phyloP scores from a whole-genome alignment of 1,140 invertebrate genomes.

The Stegodyphus mimosarum region DNA sequence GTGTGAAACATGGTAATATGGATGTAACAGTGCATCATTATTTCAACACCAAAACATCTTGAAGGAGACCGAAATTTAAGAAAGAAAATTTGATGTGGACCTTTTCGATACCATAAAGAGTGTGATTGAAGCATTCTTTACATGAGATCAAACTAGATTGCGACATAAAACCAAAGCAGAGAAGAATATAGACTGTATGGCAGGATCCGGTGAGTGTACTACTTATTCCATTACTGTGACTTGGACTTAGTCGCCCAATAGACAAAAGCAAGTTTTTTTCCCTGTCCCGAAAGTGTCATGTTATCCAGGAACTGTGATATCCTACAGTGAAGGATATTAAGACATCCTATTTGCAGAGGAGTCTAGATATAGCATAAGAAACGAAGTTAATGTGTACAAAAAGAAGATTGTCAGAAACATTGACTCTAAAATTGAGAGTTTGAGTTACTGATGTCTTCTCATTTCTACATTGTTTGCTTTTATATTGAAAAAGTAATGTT shows the following conservation, averaged over 20 bases:
- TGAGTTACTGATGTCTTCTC: constrained; percentile 60
- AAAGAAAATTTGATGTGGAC: no score
- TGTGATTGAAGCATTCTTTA: no score
- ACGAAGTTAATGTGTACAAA: constrained; percentile 59
- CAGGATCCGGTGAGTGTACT: constrained; percentile 19
- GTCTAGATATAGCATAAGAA: constrained; percentile 47
- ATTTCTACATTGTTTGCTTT: constrained; percentile 62
- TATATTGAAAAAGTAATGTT: constrained; percentile 62
- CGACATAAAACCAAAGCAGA: constrained; percentile 34
- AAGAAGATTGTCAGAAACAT: constrained; percentile 57
- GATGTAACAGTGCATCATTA: neutral
- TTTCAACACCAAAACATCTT: neutral
- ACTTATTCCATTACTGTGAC: constrained; percentile 52
- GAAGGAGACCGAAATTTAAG: neutral
- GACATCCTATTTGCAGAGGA: constrained; percentile 56
- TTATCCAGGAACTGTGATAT: constrained; percentile 62
- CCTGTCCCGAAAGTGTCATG: constrained; percentile 61
- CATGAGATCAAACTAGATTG: constrained; percentile 30
- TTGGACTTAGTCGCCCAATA: constrained; percentile 54
- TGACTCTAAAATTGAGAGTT: constrained; percentile 50
- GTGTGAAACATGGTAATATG: constrained; percentile 14
- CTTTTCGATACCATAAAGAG: no score
- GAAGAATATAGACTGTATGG: constrained; percentile 4
- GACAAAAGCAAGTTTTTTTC: constrained; percentile 51
- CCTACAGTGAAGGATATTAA: constrained; percentile 34